Conservation (phyloP, 2,113 vertebrate genomes). For the Mastomys coucha region DNA sequence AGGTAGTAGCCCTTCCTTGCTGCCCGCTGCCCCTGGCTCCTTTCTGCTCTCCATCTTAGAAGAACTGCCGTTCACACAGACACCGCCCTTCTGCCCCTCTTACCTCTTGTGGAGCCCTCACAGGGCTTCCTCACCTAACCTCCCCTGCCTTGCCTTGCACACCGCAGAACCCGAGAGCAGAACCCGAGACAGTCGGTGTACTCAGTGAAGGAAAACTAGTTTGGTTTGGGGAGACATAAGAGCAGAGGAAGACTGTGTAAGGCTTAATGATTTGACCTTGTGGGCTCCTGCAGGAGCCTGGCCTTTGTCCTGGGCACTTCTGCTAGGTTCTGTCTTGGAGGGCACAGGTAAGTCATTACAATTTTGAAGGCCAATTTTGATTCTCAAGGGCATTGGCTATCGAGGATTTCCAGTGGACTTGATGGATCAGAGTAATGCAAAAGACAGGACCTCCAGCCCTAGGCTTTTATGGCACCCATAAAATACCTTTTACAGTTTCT, state of each 20-base stretch:
- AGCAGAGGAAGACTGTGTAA: neutral
- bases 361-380: slow-evolving; percentile 68
- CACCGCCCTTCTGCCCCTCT: neutral
- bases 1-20: neutral
- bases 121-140: neutral
- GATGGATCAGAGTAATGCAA: slow-evolving; percentile 80
- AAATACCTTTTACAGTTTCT: slow-evolving; percentile 81
- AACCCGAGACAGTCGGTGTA: neutral
- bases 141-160: neutral
- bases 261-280: neutral
- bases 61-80: neutral
- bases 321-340: slow-evolving; percentile 25
- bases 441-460: slow-evolving; percentile 74
- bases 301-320: neutral
- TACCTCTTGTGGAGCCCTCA: neutral
- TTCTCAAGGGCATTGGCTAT: slow-evolving; percentile 61
- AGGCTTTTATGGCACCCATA: slow-evolving; percentile 84
- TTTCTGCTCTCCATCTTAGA: neutral
- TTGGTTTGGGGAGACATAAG: fast-evolving
- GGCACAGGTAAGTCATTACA: slow-evolving; percentile 55
- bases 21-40: neutral
- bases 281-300: neutral
- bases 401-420: slow-evolving; percentile 65
- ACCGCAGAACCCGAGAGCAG: neutral
- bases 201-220: neutral